These are phyloP conservation scores for Petaurus breviceps DNA, from an alignment of 2,113 vertebrate genomes.

Conservation along the genomic window DNA sequence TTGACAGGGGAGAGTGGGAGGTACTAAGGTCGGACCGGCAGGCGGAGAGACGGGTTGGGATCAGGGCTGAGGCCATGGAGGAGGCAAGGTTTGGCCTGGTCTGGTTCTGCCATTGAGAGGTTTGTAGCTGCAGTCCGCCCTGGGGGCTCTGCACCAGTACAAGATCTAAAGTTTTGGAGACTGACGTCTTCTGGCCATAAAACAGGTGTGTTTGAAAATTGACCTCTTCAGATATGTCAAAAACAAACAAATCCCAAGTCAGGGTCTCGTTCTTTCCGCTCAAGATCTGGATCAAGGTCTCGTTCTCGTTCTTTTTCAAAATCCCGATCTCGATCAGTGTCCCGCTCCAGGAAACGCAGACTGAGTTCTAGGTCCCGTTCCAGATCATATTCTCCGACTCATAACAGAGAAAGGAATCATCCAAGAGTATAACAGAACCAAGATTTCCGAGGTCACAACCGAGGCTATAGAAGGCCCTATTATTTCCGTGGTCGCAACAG, in stretches of 20 bases:
- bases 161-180: too few relatives aligned
- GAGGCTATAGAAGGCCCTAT: conserved; percentile 95
- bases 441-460: conserved; percentile 94
- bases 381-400: conserved; percentile 95
- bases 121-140: too few relatives aligned
- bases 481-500: conserved; percentile 95
- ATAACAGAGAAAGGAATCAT: conserved; percentile 95
- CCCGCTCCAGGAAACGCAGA: conserved; percentile 93
- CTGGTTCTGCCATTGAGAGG: too few relatives aligned
- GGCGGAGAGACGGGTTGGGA: too few relatives aligned
- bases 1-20: too few relatives aligned
- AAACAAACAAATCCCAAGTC: conserved; percentile 94
- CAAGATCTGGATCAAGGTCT: conserved; percentile 91
- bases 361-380: conserved; percentile 97
- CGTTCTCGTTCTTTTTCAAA: conserved; percentile 93
- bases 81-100: too few relatives aligned
- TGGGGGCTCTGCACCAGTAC: too few relatives aligned
- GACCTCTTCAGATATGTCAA: conserved; percentile 90
- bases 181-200: too few relatives aligned
- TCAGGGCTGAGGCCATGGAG: too few relatives aligned
- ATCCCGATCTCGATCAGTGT: conserved; percentile 92
- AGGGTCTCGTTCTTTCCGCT: conserved; percentile 90
- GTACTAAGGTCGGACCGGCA: too few relatives aligned
- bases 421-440: conserved; percentile 93
- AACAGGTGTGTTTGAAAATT: conserved; percentile 79